Evolutionary conservation across 1,140 invertebrate genomes (phyloP).

Genomic region (Drosophila fuyamai): DNA sequence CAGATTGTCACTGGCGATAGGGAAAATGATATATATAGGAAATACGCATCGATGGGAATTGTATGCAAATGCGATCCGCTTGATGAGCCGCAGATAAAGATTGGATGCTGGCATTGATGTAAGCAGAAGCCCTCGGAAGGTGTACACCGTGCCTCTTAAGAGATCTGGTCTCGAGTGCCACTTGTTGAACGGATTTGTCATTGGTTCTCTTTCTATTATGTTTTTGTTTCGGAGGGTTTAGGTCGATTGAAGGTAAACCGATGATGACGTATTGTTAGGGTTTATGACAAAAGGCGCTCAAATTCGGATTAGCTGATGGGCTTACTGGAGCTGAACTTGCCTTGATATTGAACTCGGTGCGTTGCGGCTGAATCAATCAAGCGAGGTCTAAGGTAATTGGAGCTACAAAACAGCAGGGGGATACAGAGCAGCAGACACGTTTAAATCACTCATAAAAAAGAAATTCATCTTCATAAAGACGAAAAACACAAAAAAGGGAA

Average conservation of each 20-base stretch:
- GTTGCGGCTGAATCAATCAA: slow-evolving; percentile 34
- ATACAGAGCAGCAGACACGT: slow-evolving; percentile 21
- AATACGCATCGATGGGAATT: slow-evolving; percentile 49
- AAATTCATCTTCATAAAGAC: slow-evolving; percentile 78
- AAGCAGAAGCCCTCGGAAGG: slow-evolving; percentile 33
- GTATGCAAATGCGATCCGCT: slow-evolving; percentile 62
- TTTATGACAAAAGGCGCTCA: slow-evolving; percentile 13
- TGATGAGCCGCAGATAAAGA: slow-evolving; percentile 31
- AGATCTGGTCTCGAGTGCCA: slow-evolving; percentile 31
- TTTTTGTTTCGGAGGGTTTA: too few species aligned
- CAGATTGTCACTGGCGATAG: slow-evolving; percentile 66
- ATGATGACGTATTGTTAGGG: slow-evolving; percentile 16
- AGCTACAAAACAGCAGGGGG: slow-evolving; percentile 51
- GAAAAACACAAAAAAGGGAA: slow-evolving; percentile 7
- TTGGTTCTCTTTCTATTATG: neutral
- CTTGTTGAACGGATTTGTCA: slow-evolving; percentile 53
- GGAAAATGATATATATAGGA: slow-evolving; percentile 57
- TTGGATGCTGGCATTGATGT: slow-evolving; percentile 30
- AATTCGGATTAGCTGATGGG: slow-evolving; percentile 8
- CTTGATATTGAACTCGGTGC: slow-evolving; percentile 20
- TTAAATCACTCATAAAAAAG: slow-evolving; percentile 74
- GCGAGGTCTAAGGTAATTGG: slow-evolving; percentile 63
- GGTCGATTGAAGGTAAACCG: slow-evolving; percentile 13
- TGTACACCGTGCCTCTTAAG: too few species aligned
- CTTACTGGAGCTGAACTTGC: slow-evolving; percentile 6